These are phyloP conservation scores for Neosilurus mollespiculum DNA, from an alignment of 2,797 vertebrate species.

Conservation along the genomic window DNA sequence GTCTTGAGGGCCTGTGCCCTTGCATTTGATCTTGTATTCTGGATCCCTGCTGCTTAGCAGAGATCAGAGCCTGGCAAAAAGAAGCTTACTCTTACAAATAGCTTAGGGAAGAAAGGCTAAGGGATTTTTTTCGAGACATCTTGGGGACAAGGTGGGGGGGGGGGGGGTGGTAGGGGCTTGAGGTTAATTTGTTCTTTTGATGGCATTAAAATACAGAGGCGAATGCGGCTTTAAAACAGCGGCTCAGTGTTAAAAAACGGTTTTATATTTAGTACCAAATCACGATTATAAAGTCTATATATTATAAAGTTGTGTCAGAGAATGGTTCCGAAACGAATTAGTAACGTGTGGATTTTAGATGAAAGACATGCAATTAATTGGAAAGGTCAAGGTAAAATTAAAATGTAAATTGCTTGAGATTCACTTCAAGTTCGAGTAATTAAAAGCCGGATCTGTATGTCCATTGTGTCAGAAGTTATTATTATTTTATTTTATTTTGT, in stretches of 20 bases:
- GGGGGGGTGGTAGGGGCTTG: slow-evolving; percentile 45
- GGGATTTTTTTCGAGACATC: slow-evolving; percentile 63
- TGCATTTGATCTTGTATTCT: slow-evolving; percentile 62
- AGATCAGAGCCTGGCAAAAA: slow-evolving; percentile 62
- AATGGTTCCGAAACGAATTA: neutral
- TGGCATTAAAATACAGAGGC: slow-evolving; percentile 64
- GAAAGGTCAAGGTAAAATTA: slow-evolving; percentile 21
- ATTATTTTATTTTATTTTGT: slow-evolving; percentile 30
- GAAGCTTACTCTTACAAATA: slow-evolving; percentile 62
- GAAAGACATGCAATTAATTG: neutral
- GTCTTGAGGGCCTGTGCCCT: slow-evolving; percentile 55
- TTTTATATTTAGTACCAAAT: slow-evolving; percentile 11
- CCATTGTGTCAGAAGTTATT: slow-evolving; percentile 18
- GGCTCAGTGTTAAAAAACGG: neutral
- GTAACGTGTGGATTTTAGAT: slow-evolving; percentile 9
- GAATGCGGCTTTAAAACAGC: slow-evolving; percentile 23
- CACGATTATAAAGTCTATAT: neutral
- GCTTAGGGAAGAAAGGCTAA: slow-evolving; percentile 56
- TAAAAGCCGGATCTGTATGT: slow-evolving; percentile 4
- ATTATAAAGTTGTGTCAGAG: neutral
- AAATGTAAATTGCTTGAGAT: slow-evolving; percentile 1
- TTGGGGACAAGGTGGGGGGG: slow-evolving; percentile 20
- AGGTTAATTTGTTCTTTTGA: slow-evolving; percentile 75
- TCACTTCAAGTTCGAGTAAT: neutral
- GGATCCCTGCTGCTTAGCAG: slow-evolving; percentile 61